Conservation (phyloP, 1,140 invertebrate species). For the Archegozetes longisetosus region DNA sequence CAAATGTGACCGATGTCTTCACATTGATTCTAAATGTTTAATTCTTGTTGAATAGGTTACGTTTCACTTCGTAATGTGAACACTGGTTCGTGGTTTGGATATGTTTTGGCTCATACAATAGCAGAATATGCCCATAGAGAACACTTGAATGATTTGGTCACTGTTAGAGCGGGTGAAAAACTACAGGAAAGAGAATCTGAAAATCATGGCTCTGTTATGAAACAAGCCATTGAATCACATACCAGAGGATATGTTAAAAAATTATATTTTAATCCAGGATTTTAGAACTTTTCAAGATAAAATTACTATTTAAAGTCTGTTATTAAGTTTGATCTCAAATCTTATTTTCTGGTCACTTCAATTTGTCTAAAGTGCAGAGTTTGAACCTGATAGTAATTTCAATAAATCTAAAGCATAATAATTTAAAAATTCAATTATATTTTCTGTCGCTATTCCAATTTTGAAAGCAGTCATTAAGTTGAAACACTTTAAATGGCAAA, state of each 20-base stretch:
- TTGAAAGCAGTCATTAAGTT: no score
- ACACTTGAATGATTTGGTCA: not conserved
- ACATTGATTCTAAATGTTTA: not conserved
- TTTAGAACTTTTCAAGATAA: no score
- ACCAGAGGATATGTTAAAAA: not conserved
- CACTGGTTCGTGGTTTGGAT: not conserved
- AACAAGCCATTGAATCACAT: not conserved
- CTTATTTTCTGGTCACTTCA: no score
- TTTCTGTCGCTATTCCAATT: no score
- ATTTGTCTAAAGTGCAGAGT: no score
- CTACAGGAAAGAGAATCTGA: not conserved
- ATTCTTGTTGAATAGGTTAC: not conserved
- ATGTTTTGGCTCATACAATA: not conserved
- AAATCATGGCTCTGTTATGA: not conserved
- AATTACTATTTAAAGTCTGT: no score
- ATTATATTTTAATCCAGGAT: not conserved
- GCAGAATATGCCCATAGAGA: not conserved
- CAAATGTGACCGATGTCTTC: no score
- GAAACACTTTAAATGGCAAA: no score
- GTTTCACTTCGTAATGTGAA: not conserved
- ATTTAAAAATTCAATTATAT: no score
- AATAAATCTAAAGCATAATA: no score
- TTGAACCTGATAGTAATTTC: no score
- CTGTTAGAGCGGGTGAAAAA: not conserved
- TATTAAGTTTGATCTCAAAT: no score